Evolutionary conservation across 2,113 vertebrate genomes (phyloP).

Genomic region (Sceloporus tristichus): DNA sequence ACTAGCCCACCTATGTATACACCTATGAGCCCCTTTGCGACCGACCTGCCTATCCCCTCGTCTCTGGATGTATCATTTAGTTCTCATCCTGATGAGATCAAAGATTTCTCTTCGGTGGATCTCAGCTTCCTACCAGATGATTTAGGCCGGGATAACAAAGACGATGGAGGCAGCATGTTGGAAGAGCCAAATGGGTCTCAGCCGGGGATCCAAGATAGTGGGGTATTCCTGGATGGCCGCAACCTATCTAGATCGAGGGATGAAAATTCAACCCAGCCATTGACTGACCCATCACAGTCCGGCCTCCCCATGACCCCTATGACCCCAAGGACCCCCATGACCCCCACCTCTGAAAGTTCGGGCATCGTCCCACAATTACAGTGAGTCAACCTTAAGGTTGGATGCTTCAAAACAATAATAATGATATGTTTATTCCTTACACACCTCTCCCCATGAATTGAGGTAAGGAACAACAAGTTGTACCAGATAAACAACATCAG

Average conservation of each 20-base stretch:
- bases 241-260: constrained; percentile 13
- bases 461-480: too few species aligned
- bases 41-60: constrained; percentile 66
- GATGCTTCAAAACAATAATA: not conserved
- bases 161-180: not conserved
- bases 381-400: constrained; percentile 76
- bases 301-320: constrained; percentile 83
- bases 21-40: constrained; percentile 70
- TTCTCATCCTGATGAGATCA: constrained; percentile 65
- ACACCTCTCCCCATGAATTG: too few species aligned
- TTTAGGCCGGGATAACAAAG: constrained; percentile 75
- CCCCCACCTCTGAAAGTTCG: constrained; percentile 86
- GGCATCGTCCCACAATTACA: constrained; percentile 94
- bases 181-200: constrained; percentile 37
- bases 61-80: constrained; percentile 46
- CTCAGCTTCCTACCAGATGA: constrained; percentile 94
- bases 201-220: constrained; percentile 47
- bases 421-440: too few species aligned
- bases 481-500: too few species aligned
- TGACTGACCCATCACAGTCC: constrained; percentile 52
- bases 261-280: constrained; percentile 37
- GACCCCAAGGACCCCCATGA: constrained; percentile 87
- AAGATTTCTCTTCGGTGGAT: constrained; percentile 82
- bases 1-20: constrained; percentile 63
- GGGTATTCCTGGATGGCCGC: constrained; percentile 41